Evolutionary conservation across 2,888 invertebrate species (phyloP).

Genomic region (Ellobium chinense): DNA sequence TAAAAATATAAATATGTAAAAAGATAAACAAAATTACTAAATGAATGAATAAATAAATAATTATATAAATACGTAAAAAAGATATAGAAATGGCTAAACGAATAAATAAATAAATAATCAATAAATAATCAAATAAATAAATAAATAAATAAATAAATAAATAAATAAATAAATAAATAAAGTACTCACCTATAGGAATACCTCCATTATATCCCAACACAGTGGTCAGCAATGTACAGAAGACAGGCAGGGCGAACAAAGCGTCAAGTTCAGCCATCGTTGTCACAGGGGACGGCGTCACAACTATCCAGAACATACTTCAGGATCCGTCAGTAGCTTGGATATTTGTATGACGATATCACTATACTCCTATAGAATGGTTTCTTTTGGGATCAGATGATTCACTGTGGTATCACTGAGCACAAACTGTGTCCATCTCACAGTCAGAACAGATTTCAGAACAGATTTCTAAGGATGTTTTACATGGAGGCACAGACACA

Average conservation of each 20-base stretch:
- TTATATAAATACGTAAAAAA: background rate
- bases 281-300: background rate
- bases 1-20: background rate
- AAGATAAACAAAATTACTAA: background rate
- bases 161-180: background rate
- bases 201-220: background rate
- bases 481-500: too few species aligned
- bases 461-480: too few species aligned
- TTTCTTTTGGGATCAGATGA: too few species aligned
- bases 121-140: background rate
- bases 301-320: background rate
- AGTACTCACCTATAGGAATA: conserved; percentile 1
- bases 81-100: background rate
- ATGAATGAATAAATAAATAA: background rate
- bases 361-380: too few species aligned
- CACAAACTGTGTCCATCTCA: too few species aligned
- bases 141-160: background rate
- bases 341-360: too few species aligned
- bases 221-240: background rate
- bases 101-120: background rate
- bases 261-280: background rate
- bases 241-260: background rate
- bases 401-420: too few species aligned
- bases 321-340: too few species aligned
- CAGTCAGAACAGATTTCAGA: too few species aligned